Evolutionary conservation across 2,888 invertebrate genomes (phyloP), one percentile per base, ranked within the genome.

Genomic region (Dimorphilus gyrociliatus): DNA sequence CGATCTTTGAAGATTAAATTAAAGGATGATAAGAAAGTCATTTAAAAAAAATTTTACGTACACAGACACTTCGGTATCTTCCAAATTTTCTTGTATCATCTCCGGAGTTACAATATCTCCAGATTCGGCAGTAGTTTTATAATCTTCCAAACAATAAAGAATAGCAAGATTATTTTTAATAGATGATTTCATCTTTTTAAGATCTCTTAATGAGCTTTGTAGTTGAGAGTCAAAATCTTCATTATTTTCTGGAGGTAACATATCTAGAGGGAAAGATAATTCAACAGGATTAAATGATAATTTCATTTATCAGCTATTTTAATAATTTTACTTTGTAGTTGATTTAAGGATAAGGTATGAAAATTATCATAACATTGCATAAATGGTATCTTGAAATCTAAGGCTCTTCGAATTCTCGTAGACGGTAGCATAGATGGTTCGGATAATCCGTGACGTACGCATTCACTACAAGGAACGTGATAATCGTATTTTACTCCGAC

Each of bases 361-460:
- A 60, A 60, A 33, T 47, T 45, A 16, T 53, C 50, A 30, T 53
- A 51, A 48, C 60, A 60, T 41, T 60, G 60, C 16, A 60, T 36
- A 37, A 60, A 60, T 4, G 56, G 54, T 6, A 53, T 55, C 39
- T 54, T 54, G 34, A 58, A 36, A 27, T 54, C 53, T 14, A 47
- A 40, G 4, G 56, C 60, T 31, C 54, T 35, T 19, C 50, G 45
- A 3, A 60, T 45, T 34, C 51, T 48, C 7, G 49, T 46, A 5
- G 52, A 48, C 2, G 51, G 35, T 29, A 60, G 52, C 53, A 60
- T 52, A 35, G 53, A 48, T 0, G 55, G 54, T 23, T 57, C 55
- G 25, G 39, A 38, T 8, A 42, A 42, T 29, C 44, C 37, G 53
- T 55, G 40, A n/a, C n/a, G n/a, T n/a, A n/a, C n/a, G 32, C 60